phyloP scores from a whole-genome alignment of 2,113 vertebrate species.

The Gadus macrocephalus region DNA sequence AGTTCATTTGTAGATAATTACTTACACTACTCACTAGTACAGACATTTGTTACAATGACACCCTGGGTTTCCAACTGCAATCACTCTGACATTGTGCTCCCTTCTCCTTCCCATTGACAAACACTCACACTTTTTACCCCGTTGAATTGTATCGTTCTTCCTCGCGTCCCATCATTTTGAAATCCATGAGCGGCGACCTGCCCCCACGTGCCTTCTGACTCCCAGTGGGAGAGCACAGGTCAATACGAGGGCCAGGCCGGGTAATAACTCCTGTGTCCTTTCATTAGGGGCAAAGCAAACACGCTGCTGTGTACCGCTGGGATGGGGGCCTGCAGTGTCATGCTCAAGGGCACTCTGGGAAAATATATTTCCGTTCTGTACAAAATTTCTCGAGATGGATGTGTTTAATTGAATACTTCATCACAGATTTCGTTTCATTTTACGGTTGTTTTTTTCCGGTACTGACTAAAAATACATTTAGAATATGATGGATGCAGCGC shows the following conservation, averaged over 20 bases:
- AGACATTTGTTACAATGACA: slow-evolving; percentile 54
- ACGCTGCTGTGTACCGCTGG: slow-evolving; percentile 6
- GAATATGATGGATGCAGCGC: too few species aligned
- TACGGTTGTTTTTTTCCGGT: too few species aligned
- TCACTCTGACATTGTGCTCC: slow-evolving; percentile 35
- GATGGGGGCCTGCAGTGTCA: slow-evolving; percentile 20
- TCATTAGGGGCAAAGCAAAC: slow-evolving; percentile 29
- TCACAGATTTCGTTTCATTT: too few species aligned
- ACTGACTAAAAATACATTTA: too few species aligned
- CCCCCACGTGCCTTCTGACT: slow-evolving; percentile 1
- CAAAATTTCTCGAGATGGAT: too few species aligned
- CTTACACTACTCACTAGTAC: slow-evolving; percentile 37
- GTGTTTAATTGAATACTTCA: too few species aligned
- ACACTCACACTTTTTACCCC: not conserved
- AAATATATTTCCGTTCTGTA: too few species aligned
- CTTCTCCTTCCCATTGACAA: not conserved
- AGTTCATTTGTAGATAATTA: slow-evolving; percentile 65
- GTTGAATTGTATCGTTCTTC: slow-evolving; percentile 9
- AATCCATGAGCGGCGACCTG: slow-evolving; percentile 1
- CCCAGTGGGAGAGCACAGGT: slow-evolving; percentile 28
- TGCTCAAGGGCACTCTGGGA: slow-evolving; percentile 32
- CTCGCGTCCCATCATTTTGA: slow-evolving; percentile 28
- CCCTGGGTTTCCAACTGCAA: slow-evolving; percentile 39
- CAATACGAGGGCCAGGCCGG: slow-evolving; percentile 21
- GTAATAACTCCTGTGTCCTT: slow-evolving; percentile 31